Base-by-base conservation (phyloP, 2,113 vertebrate genomes). In the Carettochelys insculpta region DNA sequence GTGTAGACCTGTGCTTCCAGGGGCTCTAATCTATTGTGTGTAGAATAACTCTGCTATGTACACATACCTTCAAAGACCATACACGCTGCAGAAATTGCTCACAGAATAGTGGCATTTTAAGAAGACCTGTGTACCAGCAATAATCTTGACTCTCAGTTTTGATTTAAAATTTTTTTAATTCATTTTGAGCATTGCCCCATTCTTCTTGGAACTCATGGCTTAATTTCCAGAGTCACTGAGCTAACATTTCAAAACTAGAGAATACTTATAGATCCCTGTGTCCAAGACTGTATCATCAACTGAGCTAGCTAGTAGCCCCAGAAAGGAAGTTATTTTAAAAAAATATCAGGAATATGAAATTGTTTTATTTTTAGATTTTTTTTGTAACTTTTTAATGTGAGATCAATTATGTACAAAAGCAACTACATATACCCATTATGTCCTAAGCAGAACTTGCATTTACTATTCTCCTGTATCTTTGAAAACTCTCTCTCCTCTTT, bases 181-280 rank as follows among this genome's bases (percentile, higher is more conserved):
- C 34, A 71, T 94, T 89, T 89, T 47, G 19, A 73, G 68, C 38
- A 73, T 24, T 73, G 68, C 24, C 22, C 4, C 20, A 87, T 82
- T 83, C 68, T 92, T 52, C 71, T 34, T 38, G 61, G 76, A 95
- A 86, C 54, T 89, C 86, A 45, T 75, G 53, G 88, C 12, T 82
- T 91, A 86, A 82, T 78, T 80, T 80, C 87, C 86, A 93, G 41
- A 92, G 85, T 79, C 88, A 82, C 50, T 83, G 76, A 80, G 48
- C 91, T 56, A 84, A 29, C 68, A 94, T 90, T 96, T 95, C 92
- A 94, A 80, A 82, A 92, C 58, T 93, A 78, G 38, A 95, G 90
- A 95, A 76, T 90, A 91, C 90, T 94, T 91, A 95, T 83, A 54
- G 79, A 80, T 92, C 87, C 86, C 93, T 90, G 88, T 92, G 89